Evolutionary conservation across 1,140 invertebrate species (phyloP).

Genomic region (Hermatobates lingyangjiaoensis): DNA sequence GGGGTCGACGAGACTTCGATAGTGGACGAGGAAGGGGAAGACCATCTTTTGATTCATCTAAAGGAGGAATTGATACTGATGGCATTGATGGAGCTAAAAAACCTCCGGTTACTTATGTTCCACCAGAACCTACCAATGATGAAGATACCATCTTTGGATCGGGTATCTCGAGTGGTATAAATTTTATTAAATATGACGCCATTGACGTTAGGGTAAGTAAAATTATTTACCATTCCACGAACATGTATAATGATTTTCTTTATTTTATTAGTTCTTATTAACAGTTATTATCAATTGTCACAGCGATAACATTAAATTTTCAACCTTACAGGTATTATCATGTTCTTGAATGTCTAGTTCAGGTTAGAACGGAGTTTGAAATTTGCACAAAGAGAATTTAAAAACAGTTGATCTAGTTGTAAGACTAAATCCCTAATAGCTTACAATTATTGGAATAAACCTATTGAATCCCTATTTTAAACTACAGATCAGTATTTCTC

Average conservation of each 20-base stretch:
- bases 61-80: background rate
- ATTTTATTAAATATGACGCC: slow-evolving; percentile 71
- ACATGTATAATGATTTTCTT: background rate
- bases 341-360: background rate
- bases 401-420: no score
- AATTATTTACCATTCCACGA: background rate
- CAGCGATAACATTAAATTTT: background rate
- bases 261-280: background rate
- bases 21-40: background rate
- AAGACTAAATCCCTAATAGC: no score
- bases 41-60: background rate
- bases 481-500: no score
- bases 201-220: slow-evolving; percentile 53
- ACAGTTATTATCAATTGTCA: background rate
- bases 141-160: slow-evolving; percentile 49
- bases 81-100: slow-evolving; percentile 14
- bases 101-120: slow-evolving; percentile 53
- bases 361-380: background rate
- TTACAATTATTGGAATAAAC: no score
- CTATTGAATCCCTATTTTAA: no score
- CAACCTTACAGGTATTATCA: background rate
- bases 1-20: slow-evolving; percentile 1
- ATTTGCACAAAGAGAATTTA: background rate
- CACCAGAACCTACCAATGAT: slow-evolving; percentile 48
- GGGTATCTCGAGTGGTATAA: slow-evolving; percentile 58